A percentile compares a stretch with the other conserved stretches of the same genome.
Conservation (phyloP, 2,888 invertebrate genomes). For the Anodontia alba region DNA sequence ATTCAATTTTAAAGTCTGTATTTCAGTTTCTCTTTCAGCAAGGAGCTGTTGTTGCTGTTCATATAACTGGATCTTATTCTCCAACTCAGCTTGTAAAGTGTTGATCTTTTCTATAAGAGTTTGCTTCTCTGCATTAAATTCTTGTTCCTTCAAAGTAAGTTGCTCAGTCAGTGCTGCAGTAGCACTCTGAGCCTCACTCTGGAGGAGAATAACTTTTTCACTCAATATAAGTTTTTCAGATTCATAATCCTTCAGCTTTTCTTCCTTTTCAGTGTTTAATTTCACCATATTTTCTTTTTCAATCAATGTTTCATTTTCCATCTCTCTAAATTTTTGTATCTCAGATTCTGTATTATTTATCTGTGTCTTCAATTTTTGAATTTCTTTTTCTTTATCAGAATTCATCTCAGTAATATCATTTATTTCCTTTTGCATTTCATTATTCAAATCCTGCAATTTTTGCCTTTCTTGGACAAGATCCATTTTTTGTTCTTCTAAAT, state of each 20-base stretch:
- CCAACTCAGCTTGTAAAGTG: conserved; percentile 19
- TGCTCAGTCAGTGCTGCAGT: conserved; percentile 52
- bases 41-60: neutral
- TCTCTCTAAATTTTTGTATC: conserved; percentile 35
- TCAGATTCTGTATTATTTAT: conserved; percentile 57
- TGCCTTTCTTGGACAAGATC: conserved; percentile 56
- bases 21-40: conserved; percentile 26
- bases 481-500: conserved; percentile 50
- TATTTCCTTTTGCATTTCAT: conserved; percentile 56
- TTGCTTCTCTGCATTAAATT: conserved; percentile 43
- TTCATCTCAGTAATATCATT: conserved; percentile 47
- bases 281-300: conserved; percentile 46
- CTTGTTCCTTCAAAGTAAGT: conserved; percentile 55
- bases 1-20: neutral
- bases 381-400: conserved; percentile 64
- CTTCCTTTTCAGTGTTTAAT: conserved; percentile 24
- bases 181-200: conserved; percentile 40
- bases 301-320: conserved; percentile 33
- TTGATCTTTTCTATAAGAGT: conserved; percentile 48
- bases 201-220: conserved; percentile 66
- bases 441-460: conserved; percentile 38
- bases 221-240: conserved; percentile 67
- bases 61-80: conserved; percentile 18
- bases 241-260: conserved; percentile 53
- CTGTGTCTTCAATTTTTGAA: conserved; percentile 59